phyloP scores from a whole-genome alignment of 1,140 invertebrate species.

The Thaumatotibia leucotreta region DNA sequence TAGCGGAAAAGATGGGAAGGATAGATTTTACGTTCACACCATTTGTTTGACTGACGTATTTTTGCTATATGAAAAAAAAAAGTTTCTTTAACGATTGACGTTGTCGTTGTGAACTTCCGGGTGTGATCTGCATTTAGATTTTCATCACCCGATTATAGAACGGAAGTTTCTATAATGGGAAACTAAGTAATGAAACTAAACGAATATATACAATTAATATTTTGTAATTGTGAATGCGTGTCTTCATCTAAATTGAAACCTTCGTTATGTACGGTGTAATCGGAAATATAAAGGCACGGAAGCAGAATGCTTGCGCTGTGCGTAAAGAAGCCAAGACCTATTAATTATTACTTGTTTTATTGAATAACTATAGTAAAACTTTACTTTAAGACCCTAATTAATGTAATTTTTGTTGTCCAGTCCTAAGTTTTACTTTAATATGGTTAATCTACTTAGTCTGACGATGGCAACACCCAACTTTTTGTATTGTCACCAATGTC shows the following conservation, averaged over 20 bases:
- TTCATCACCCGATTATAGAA: not conserved
- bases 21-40: constrained; percentile 49
- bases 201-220: not conserved
- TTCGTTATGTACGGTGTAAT: too few species aligned
- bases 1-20: constrained; percentile 47
- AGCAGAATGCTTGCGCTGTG: not conserved
- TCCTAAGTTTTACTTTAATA: not conserved
- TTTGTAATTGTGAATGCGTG: not conserved
- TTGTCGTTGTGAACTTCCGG: constrained; percentile 25
- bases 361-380: too few species aligned
- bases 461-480: not conserved
- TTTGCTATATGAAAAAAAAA: constrained; percentile 48
- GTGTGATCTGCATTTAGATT: constrained; percentile 12
- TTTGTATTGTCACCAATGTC: constrained; percentile 10
- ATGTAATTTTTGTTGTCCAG: not conserved
- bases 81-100: constrained; percentile 45
- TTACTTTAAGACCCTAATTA: too few species aligned
- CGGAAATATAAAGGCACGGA: not conserved
- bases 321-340: not conserved
- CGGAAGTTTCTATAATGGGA: not conserved
- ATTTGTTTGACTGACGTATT: constrained; percentile 69
- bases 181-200: not conserved
- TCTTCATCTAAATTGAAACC: not conserved
- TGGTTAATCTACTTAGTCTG: not conserved
- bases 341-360: not conserved